phyloP scores from a whole-genome alignment of 2,888 invertebrate species.

The Cabera pusaria region DNA sequence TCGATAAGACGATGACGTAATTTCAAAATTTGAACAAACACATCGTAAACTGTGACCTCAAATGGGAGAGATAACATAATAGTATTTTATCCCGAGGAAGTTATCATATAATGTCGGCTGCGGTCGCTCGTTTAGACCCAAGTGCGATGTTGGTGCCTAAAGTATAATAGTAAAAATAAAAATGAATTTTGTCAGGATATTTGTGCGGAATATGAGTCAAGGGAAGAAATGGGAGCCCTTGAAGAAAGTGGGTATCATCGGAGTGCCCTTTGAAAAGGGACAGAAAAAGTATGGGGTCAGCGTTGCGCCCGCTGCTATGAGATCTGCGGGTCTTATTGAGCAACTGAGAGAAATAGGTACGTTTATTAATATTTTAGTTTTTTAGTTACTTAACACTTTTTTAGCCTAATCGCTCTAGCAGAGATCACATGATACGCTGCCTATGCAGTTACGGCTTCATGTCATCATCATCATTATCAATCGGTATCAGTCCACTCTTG shows the following conservation, averaged over 20 bases:
- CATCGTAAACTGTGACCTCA: slow-evolving; percentile 49
- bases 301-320: slow-evolving; percentile 86
- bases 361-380: background rate
- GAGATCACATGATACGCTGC: too few species aligned
- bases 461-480: too few species aligned
- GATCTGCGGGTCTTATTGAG: slow-evolving; percentile 85
- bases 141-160: slow-evolving; percentile 29
- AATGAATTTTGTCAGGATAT: slow-evolving; percentile 63
- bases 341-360: slow-evolving; percentile 85
- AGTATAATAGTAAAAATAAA: slow-evolving; percentile 35
- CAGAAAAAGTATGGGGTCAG: slow-evolving; percentile 89
- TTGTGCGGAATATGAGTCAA: slow-evolving; percentile 62
- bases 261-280: slow-evolving; percentile 92
- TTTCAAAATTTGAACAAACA: slow-evolving; percentile 34
- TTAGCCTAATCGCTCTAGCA: too few species aligned
- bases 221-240: slow-evolving; percentile 54
- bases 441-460: too few species aligned
- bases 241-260: slow-evolving; percentile 87
- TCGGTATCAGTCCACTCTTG: too few species aligned
- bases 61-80: slow-evolving; percentile 38
- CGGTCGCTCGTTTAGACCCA: slow-evolving; percentile 34
- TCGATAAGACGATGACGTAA: slow-evolving; percentile 36
- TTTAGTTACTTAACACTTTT: too few species aligned
- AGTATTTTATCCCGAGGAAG: slow-evolving; percentile 37
- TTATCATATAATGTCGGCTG: slow-evolving; percentile 38